Conservation (phyloP, 2,113 vertebrate species). For the Agapornis roseicollis region DNA sequence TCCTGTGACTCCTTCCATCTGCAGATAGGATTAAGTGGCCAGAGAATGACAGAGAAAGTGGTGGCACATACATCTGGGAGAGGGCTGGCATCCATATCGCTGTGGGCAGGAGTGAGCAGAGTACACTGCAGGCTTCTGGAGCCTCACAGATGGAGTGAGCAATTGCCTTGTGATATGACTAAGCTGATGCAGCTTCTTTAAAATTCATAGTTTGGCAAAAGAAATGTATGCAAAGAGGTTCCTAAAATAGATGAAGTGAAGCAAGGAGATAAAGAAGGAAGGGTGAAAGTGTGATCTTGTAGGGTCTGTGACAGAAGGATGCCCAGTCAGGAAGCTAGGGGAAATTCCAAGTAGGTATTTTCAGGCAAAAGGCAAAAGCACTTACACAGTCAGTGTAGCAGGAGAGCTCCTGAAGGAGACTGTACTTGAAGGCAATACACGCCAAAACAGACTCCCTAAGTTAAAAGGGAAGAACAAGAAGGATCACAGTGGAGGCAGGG, state of each 20-base stretch:
- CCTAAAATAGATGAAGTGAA: not conserved
- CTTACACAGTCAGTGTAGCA: rapidly evolving
- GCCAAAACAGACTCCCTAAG: not conserved
- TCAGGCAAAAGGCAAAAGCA: not conserved
- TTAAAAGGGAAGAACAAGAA: not conserved
- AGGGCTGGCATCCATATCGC: not conserved
- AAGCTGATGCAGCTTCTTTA: not conserved
- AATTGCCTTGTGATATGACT: not conserved
- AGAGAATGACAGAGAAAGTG: not conserved
- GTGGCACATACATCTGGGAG: not conserved
- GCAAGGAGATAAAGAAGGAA: not conserved
- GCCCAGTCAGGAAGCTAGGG: not conserved
- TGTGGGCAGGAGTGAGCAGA: rapidly evolving
- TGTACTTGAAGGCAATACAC: rapidly evolving
- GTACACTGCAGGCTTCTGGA: not conserved
- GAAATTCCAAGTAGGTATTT: not conserved
- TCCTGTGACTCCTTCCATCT: not conserved
- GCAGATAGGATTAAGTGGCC: not conserved
- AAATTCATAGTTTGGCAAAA: not conserved
- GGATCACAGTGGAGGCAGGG: not conserved
- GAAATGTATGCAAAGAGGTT: not conserved
- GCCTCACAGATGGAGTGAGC: not conserved
- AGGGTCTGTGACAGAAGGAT: not conserved
- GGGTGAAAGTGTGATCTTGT: not conserved
- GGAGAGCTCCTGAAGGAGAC: not conserved